A percentile compares a stretch with the other conserved stretches of the same genome.
Conservation (phyloP, 2,888 invertebrate genomes). For the Dysmachus trigonus region DNA sequence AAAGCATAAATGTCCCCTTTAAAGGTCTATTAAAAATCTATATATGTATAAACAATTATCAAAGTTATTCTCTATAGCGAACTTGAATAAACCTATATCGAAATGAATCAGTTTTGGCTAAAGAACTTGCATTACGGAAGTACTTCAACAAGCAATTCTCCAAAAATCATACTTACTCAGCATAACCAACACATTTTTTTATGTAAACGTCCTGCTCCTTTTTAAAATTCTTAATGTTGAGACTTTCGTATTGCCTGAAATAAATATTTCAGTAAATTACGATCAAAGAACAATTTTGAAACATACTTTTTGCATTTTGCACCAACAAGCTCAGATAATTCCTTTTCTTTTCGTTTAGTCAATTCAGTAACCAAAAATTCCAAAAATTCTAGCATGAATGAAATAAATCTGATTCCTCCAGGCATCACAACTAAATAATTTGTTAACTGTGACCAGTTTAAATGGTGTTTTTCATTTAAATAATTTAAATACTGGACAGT, state of each 20-base stretch:
- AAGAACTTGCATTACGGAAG: too few relatives aligned
- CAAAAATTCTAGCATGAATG: slow-evolving; percentile 58
- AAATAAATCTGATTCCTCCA: slow-evolving; percentile 62
- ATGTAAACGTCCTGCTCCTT: not conserved
- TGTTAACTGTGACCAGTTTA: slow-evolving; percentile 60
- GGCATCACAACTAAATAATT: slow-evolving; percentile 63
- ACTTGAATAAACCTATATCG: too few relatives aligned
- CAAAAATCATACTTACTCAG: slow-evolving; percentile 19
- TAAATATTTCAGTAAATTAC: not conserved
- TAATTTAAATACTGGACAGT: slow-evolving; percentile 61
- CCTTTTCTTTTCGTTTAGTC: slow-evolving; percentile 58
- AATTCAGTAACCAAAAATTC: slow-evolving; percentile 58
- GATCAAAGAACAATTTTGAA: not conserved
- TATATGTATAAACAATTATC: too few relatives aligned
- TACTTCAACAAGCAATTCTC: not conserved
- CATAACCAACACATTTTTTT: slow-evolving; percentile 50
- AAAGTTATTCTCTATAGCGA: too few relatives aligned
- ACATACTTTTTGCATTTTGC: not conserved
- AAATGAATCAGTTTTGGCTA: too few relatives aligned
- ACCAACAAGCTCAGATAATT: slow-evolving; percentile 44
- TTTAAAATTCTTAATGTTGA: not conserved
- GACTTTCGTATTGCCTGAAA: not conserved
- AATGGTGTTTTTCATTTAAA: slow-evolving; percentile 60
- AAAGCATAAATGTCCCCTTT: too few relatives aligned
- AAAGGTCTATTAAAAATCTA: too few relatives aligned